A percentile compares a stretch with the other conserved stretches of the same genome.
These are phyloP conservation scores for Molossus alvarezi DNA, from an alignment of 2,797 vertebrate species.

Conservation along the genomic window DNA sequence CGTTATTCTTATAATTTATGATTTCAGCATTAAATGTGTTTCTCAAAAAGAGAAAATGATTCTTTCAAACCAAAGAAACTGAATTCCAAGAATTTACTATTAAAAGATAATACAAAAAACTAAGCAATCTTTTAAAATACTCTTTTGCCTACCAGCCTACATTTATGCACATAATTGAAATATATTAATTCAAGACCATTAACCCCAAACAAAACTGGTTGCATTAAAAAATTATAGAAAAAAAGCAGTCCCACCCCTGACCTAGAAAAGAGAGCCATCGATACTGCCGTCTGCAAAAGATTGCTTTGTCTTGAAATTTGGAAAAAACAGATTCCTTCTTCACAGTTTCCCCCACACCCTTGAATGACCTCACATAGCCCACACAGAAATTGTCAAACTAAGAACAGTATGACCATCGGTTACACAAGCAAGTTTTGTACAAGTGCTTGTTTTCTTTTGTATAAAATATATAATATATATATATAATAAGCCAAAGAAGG, in stretches of 20 bases:
- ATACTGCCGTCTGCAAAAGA: constrained; percentile 47
- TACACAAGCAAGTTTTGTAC: background rate
- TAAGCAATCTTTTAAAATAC: constrained; percentile 63
- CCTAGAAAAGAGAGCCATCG: constrained; percentile 46
- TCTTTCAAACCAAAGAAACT: constrained; percentile 46
- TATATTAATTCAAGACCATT: constrained; percentile 60
- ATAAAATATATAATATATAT: background rate
- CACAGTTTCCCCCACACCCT: background rate
- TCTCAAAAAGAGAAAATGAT: constrained; percentile 61
- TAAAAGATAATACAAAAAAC: constrained; percentile 53
- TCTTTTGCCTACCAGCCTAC: constrained; percentile 20
- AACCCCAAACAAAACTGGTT: constrained; percentile 55
- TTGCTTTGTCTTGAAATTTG: constrained; percentile 11
- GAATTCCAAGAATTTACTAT: constrained; percentile 68
- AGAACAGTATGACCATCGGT: background rate
- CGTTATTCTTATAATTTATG: constrained; percentile 68
- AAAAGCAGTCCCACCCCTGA: constrained; percentile 17
- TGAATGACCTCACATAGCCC: background rate
- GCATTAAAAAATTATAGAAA: background rate
- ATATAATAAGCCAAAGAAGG: background rate
- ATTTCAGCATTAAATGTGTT: constrained; percentile 60
- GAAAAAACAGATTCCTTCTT: background rate
- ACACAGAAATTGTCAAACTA: background rate
- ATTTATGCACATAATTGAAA: background rate
- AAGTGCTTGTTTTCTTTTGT: background rate